Evolutionary conservation across 2,888 invertebrate species (phyloP).

Genomic region (Spilosoma lubricipeda): DNA sequence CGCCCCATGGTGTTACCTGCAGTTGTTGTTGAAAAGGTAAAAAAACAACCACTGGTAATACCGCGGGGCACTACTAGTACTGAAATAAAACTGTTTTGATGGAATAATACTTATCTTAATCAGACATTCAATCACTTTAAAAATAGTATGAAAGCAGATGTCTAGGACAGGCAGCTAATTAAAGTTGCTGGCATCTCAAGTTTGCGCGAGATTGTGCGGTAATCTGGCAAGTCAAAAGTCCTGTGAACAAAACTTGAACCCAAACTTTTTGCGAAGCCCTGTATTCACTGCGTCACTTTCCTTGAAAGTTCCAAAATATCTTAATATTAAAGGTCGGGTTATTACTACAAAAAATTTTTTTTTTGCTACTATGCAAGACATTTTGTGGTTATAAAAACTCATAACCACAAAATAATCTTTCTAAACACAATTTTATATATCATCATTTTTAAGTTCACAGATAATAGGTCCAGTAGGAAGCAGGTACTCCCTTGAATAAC

Average conservation of each 20-base stretch:
- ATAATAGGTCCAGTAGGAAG: too few relatives aligned
- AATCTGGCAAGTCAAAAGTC: constrained; percentile 47
- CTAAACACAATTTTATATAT: too few relatives aligned
- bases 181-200: constrained; percentile 50
- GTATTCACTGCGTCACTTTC: background rate
- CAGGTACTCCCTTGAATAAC: background rate
- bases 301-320: background rate
- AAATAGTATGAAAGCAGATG: constrained; percentile 32
- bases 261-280: constrained; percentile 38
- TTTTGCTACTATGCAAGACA: too few relatives aligned
- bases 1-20: too few relatives aligned
- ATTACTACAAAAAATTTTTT: background rate
- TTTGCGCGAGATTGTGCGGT: constrained; percentile 52
- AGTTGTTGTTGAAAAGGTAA: too few relatives aligned
- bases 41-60: too few relatives aligned
- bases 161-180: constrained; percentile 55
- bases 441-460: too few relatives aligned
- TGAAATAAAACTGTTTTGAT: background rate
- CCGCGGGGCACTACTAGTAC: background rate
- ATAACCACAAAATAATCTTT: too few relatives aligned
- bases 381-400: too few relatives aligned
- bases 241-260: constrained; percentile 33
- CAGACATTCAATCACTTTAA: background rate
- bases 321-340: background rate
- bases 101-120: background rate